phyloP scores from a whole-genome alignment of 23 tunicate genomes.

The Phallusia fumigata region DNA sequence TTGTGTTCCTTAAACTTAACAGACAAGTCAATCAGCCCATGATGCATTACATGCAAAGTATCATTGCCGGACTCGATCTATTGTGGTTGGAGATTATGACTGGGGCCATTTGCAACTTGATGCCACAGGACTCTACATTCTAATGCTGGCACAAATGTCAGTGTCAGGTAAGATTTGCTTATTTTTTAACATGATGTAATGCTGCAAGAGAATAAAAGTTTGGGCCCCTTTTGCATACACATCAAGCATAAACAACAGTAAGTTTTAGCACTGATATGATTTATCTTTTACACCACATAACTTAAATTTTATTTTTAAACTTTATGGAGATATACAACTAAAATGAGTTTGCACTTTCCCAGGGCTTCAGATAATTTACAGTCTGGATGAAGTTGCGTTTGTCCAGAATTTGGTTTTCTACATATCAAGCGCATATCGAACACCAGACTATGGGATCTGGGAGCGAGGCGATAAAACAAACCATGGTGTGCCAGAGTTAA shows the following conservation, averaged over 20 bases:
- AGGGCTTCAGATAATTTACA: constrained; percentile 80
- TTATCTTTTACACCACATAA: no score
- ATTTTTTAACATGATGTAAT: no score
- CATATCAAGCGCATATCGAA: constrained; percentile 85
- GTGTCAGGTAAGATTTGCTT: constrained; percentile 72
- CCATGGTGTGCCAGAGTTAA: constrained; percentile 95
- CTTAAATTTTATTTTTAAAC: no score
- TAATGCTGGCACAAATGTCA: constrained; percentile 96
- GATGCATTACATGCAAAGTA: constrained; percentile 92
- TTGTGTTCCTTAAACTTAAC: not conserved
- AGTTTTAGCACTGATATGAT: no score
- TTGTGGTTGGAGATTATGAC: constrained; percentile 90
- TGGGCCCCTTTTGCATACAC: no score
- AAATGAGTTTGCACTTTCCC: not conserved
- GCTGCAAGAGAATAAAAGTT: no score
- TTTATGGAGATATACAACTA: no score
- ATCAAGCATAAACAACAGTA: no score
- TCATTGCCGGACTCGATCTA: constrained; percentile 47
- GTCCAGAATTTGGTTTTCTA: constrained; percentile 97
- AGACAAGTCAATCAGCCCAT: constrained; percentile 67
- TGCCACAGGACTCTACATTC: constrained; percentile 86
- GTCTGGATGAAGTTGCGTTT: constrained; percentile 91
- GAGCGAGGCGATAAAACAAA: constrained; percentile 98
- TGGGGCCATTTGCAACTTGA: constrained; percentile 99
- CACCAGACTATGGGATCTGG: constrained; percentile 99